Conservation (phyloP, 2,888 invertebrate species). For the Andrena praecox region DNA sequence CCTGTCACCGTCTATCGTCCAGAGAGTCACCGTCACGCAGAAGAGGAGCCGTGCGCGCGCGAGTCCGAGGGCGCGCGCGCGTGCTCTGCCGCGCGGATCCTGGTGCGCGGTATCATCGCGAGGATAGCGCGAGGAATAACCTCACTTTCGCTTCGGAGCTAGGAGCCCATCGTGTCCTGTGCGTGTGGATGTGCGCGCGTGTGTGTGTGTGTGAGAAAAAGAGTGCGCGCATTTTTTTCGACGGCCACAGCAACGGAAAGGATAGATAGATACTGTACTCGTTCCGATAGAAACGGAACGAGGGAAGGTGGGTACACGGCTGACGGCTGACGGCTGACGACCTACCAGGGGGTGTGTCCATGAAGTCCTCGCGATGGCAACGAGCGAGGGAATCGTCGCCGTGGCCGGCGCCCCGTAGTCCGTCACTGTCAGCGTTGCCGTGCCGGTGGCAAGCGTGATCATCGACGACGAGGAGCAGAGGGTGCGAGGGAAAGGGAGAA, state of each 20-base stretch:
- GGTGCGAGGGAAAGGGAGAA: conserved; percentile 54
- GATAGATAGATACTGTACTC: too few species aligned
- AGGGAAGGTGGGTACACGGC: conserved; percentile 39
- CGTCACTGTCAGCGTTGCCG: conserved; percentile 49
- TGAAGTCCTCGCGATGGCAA: conserved; percentile 68
- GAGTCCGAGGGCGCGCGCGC: conserved; percentile 52
- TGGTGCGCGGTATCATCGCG: conserved; percentile 50
- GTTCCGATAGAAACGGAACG: conserved; percentile 21
- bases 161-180: too few species aligned
- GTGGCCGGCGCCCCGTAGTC: conserved; percentile 43
- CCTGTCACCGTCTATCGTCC: conserved; percentile 38
- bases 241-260: too few species aligned
- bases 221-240: too few species aligned
- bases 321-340: conserved; percentile 19
- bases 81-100: conserved; percentile 55
- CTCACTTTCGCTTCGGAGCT: conserved; percentile 51
- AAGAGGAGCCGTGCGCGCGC: conserved; percentile 59
- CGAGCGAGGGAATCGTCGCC: conserved; percentile 44
- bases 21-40: conserved; percentile 48
- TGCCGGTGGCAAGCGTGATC: conserved; percentile 66
- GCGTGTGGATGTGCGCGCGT: too few species aligned
- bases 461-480: conserved; percentile 55
- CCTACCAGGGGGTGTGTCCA: conserved; percentile 67
- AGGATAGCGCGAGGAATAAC: conserved; percentile 58
- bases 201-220: too few species aligned